phyloP scores from a whole-genome alignment of 2,797 vertebrate genomes.

The Uromys caudimaculatus region DNA sequence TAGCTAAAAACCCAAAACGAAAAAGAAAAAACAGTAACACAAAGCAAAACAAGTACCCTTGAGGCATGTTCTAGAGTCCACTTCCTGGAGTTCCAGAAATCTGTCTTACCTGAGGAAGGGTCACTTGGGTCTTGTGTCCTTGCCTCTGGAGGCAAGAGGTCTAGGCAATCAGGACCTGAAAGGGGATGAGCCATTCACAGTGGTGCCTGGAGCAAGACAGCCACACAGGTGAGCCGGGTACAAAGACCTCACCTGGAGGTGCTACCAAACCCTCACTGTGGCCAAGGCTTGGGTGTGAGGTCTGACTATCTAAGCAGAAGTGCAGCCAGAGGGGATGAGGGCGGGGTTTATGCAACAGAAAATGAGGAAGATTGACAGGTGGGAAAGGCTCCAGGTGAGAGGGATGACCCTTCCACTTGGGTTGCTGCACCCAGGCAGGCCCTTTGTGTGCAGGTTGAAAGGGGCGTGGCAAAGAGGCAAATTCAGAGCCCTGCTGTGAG shows the following conservation, averaged over 20 bases:
- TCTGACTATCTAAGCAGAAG: background rate
- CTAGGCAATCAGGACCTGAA: constrained; percentile 54
- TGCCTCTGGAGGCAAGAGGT: background rate
- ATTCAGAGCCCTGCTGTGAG: background rate
- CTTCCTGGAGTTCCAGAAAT: background rate
- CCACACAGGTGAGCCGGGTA: constrained; percentile 35
- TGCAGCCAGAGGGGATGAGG: background rate
- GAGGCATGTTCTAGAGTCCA: background rate
- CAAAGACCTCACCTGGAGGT: constrained; percentile 39
- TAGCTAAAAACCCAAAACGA: background rate
- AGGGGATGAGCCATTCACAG: constrained; percentile 52
- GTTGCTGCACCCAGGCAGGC: background rate
- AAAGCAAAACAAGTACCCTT: background rate
- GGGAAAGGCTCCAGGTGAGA: background rate
- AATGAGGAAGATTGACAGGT: background rate
- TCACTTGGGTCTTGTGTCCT: background rate
- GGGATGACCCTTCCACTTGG: background rate
- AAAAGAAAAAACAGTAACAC: background rate
- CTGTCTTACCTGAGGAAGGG: constrained; percentile 68
- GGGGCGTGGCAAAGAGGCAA: background rate
- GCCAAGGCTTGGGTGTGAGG: constrained; percentile 54
- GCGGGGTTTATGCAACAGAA: background rate
- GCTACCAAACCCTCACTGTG: constrained; percentile 64
- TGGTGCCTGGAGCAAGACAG: background rate
- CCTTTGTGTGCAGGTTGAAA: background rate